Evolutionary conservation across 2,113 vertebrate genomes (phyloP).

Genomic region (Osmerus eperlanus): DNA sequence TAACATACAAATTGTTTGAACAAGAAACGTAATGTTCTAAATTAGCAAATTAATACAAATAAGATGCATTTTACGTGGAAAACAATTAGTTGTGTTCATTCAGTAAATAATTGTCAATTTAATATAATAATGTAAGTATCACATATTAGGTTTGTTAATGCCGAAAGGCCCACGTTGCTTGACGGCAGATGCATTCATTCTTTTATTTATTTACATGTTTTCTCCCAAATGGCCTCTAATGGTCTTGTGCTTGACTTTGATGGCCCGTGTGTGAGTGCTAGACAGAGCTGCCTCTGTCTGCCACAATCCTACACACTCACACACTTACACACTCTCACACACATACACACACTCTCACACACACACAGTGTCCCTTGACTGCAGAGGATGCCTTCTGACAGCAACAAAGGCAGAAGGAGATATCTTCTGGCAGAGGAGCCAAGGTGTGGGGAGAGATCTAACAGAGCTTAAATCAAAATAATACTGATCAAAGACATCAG

Average conservation of each 20-base stretch:
- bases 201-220: background rate
- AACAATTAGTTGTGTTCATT: background rate
- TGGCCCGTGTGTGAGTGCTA: background rate
- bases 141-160: background rate
- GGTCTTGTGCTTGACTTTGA: conserved; percentile 1
- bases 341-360: no score
- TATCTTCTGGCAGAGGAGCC: conserved; percentile 32
- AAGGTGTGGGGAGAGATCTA: conserved; percentile 51
- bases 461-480: conserved; percentile 46
- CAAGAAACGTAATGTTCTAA: background rate
- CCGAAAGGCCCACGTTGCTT: background rate
- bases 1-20: background rate
- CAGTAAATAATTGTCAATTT: no score
- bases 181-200: background rate
- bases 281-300: conserved; percentile 11
- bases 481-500: conserved; percentile 52
- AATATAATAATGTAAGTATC: background rate
- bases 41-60: background rate
- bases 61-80: background rate
- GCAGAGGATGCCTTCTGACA: background rate
- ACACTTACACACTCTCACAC: background rate
- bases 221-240: conserved; percentile 1
- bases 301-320: conserved; percentile 18
- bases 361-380: no score
- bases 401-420: conserved; percentile 27